phyloP scores from a whole-genome alignment of 2,888 invertebrate genomes.

The Eumacrocentrus americanus region DNA sequence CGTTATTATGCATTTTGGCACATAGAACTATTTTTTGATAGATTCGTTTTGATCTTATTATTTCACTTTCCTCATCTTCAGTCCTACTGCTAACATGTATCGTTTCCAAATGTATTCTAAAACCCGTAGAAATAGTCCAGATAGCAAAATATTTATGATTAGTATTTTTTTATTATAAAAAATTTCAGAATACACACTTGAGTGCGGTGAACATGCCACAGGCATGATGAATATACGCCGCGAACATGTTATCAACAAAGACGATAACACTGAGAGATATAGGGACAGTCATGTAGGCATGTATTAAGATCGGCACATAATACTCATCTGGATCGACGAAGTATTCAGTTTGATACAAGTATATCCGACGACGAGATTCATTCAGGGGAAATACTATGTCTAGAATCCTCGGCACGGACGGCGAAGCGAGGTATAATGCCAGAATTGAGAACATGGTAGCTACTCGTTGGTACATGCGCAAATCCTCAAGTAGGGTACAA shows the following conservation, averaged over 20 bases:
- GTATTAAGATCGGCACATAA: conserved; percentile 18
- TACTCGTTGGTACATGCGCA: neutral
- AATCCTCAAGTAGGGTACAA: neutral
- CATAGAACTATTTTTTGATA: neutral
- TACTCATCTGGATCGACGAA: conserved; percentile 17
- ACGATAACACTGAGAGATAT: conserved; percentile 23
- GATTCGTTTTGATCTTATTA: neutral
- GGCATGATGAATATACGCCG: conserved; percentile 30
- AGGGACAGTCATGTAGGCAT: conserved; percentile 25
- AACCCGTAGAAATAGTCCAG: neutral
- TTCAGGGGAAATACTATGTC: conserved; percentile 30
- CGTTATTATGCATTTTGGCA: conserved; percentile 1
- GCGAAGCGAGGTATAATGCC: conserved; percentile 23
- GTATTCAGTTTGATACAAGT: too few relatives aligned
- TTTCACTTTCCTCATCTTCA: neutral
- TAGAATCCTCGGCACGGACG: conserved; percentile 25
- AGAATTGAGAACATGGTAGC: conserved; percentile 31
- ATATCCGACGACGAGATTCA: conserved; percentile 22
- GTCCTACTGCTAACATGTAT: neutral
- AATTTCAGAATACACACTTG: conserved; percentile 23
- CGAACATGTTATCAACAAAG: conserved; percentile 28
- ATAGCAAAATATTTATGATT: neutral
- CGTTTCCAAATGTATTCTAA: neutral
- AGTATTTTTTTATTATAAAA: neutral
- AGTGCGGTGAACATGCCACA: conserved; percentile 30